Base-by-base conservation (phyloP, 1,140 invertebrate species). In the Plectrocnemia conspersa region DNA sequence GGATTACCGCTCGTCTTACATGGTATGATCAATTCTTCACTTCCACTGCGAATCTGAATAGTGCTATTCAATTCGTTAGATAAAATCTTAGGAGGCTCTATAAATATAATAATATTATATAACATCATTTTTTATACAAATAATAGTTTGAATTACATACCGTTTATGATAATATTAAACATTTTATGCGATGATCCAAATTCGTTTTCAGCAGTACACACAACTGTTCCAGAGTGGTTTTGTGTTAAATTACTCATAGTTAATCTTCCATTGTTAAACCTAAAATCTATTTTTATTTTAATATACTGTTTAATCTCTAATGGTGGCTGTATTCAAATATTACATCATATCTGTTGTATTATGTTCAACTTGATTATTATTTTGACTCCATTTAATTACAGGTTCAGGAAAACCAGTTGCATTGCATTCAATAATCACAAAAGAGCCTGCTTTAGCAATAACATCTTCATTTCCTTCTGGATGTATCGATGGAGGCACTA, bases 351-450 rank as follows among this genome's bases (percentile, higher is more conserved):
- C 44, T 0, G 64, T 66, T 15, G 64, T 67, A 38, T 72, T 73
- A 49, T 65, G 53, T 3, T 21, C 52, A 0, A 73, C 19, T 2
- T 56, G 0, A 13, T 64, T 44, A 6, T 59, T 64, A 24, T 67
- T 46, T 29, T 66, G 69, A 19, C 64, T 62, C 73, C 73, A 75
- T 2, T 24, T 48, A 2, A 75, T 59, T 0, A 13, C 54, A 0
- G 73, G 73, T 38, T 72, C 23, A 0, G 73, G 73, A 45, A 74
- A 75, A 0, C 73, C 73, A 1, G 72, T 61, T 1, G 67, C 69
- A 33, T 74, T 61, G 25, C 72, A 75, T 23, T 68, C 49, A 2
- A 74, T 44, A 0, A 62, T 68, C 1, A 65, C 33, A 13, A 67
- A 62, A 0, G 54, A 22, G 0, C 68, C 67, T 0, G 58, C 13